Base-by-base conservation (phyloP, 2,888 invertebrate species). In the Oligia strigilis region DNA sequence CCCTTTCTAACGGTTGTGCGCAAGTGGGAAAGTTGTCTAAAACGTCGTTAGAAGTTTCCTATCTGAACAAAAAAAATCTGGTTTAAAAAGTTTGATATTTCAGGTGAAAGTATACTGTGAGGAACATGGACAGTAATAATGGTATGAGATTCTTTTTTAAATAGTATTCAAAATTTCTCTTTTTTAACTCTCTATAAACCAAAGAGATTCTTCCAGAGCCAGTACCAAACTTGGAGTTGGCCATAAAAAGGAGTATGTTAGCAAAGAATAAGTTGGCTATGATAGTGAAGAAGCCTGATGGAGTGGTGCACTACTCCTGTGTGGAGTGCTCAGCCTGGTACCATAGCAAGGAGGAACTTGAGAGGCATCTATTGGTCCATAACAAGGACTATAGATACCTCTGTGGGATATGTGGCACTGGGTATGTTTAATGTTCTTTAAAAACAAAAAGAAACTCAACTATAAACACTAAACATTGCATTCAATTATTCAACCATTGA, bases 241-340 rank as follows among this genome's bases (percentile, higher is more conserved):
- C 93, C 62, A 86, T 95, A 71, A 95, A 95, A 83, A 91, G 92
- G 43, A 94, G 93, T 86, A 88, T 94, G 90, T 97, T 98, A 87
- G 98, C 98, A 0, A 98, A 98, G 91, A 98, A 98, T 65, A 98
- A 98, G 13, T 97, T 98, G 92, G 98, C 98, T 5, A 97, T 98
- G 90, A 98, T 98, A 78, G 97, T 98, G 0, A 98, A 98, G 9
- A 98, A 98, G 0, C 94, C 98, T 0, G 98, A 98, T 89, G 98
- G 98, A 9, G 97, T 97, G 1, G 98, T 97, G 0, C 94, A 98
- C 65, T 98, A 97, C 94, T 98, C 98, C 89, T 98, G 98, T 93
- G 98, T 98, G 2, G 98, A 98, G 92, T 98, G 98, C 91, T 98
- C 98, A 82, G 98, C 98, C 97, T 98, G 98, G 65, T 98, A 98